Evolutionary conservation across 35 echinoderm and acorn worm species (phyloP).

Genomic region (Acanthaster planci): DNA sequence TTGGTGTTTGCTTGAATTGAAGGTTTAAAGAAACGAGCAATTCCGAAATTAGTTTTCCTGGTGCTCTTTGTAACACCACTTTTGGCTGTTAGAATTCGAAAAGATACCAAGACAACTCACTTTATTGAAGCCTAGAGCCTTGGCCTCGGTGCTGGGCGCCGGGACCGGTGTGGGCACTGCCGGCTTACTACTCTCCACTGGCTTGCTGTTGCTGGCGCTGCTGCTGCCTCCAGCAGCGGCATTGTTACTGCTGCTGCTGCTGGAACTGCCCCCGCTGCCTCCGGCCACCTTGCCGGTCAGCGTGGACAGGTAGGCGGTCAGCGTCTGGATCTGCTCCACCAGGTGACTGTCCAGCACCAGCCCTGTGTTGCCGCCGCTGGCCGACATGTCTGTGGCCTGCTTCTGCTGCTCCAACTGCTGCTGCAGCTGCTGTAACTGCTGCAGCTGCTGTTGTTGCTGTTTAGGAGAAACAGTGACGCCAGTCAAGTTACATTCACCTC

Average conservation of each 20-base stretch:
- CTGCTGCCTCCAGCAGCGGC: background rate
- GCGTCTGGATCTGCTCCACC: constrained; percentile 83
- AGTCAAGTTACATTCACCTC: too few relatives aligned
- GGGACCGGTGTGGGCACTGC: background rate
- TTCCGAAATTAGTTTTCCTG: too few relatives aligned
- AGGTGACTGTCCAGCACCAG: constrained; percentile 57
- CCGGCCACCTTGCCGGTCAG: constrained; percentile 69
- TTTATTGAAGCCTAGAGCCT: constrained; percentile 66
- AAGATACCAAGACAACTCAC: constrained; percentile 23
- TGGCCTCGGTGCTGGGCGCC: background rate
- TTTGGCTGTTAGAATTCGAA: background rate
- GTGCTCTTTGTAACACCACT: too few relatives aligned
- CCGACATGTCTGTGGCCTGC: constrained; percentile 38
- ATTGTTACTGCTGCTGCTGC: background rate
- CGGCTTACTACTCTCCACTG: background rate
- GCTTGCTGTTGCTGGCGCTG: constrained; percentile 13
- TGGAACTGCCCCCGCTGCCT: background rate
- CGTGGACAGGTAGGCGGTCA: constrained; percentile 68
- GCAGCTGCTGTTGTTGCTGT: constrained; percentile 90
- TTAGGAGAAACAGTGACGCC: background rate
- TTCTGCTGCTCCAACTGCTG: constrained; percentile 85
- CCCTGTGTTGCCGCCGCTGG: constrained; percentile 22
- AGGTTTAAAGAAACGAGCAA: too few relatives aligned
- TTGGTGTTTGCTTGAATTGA: too few relatives aligned
- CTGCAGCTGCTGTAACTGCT: constrained; percentile 92